A percentile compares a stretch with the other conserved stretches of the same genome.
Conservation (phyloP, 2,888 invertebrate genomes). For the Lasioglossum vierecki region DNA sequence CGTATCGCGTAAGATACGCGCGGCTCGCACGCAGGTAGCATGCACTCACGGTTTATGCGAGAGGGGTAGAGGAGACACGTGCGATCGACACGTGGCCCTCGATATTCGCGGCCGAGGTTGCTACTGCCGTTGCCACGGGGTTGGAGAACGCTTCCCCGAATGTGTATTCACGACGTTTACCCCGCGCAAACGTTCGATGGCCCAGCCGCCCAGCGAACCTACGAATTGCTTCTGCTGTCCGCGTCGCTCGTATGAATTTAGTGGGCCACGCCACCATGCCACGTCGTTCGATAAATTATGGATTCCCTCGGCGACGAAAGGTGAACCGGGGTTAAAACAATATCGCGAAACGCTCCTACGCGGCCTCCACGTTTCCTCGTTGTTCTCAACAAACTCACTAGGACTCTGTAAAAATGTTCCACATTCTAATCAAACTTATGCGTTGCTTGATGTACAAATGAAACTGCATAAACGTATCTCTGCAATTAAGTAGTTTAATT, state of each 20-base stretch:
- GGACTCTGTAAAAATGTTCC: background rate
- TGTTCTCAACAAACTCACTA: background rate
- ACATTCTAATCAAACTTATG: background rate
- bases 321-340: slow-evolving; percentile 14
- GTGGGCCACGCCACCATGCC: background rate
- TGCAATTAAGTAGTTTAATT: background rate
- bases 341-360: slow-evolving; percentile 1
- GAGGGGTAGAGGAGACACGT: background rate
- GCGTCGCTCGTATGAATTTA: slow-evolving; percentile 25
- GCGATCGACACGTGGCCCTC: slow-evolving; percentile 11
- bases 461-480: background rate
- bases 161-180: slow-evolving; percentile 58
- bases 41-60: background rate
- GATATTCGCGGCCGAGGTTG: slow-evolving; percentile 8
- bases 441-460: background rate
- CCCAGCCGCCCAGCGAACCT: slow-evolving; percentile 1
- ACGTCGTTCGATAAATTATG: slow-evolving; percentile 44
- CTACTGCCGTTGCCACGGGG: background rate
- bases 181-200: slow-evolving; percentile 51
- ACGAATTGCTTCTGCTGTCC: slow-evolving; percentile 23
- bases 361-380: background rate
- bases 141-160: slow-evolving; percentile 32
- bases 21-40: slow-evolving; percentile 17
- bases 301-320: slow-evolving; percentile 12
- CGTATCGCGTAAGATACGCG: background rate